These are phyloP conservation scores for Stylophora pistillata DNA, from an alignment of 64 coral and sea anemone species.

Conservation along the genomic window DNA sequence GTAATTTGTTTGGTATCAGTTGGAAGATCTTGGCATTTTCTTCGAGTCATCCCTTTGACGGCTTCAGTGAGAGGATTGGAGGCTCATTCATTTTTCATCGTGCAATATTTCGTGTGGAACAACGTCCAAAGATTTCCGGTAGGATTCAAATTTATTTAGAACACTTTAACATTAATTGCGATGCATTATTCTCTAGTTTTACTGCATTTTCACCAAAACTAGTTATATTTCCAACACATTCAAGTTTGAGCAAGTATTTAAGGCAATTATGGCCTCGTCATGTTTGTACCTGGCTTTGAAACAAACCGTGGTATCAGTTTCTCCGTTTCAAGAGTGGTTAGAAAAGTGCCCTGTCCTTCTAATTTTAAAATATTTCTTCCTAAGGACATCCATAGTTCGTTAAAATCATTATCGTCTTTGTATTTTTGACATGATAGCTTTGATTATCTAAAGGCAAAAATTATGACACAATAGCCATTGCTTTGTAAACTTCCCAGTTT, in stretches of 20 bases:
- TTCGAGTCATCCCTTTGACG: not conserved
- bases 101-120: not conserved
- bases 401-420: not conserved
- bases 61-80: not conserved
- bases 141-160: not conserved
- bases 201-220: not conserved
- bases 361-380: not conserved
- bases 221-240: not conserved
- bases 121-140: conserved; percentile 23
- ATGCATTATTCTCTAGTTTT: not conserved
- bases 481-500: too few species aligned
- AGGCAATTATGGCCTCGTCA: not conserved
- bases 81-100: conserved; percentile 4
- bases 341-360: not conserved
- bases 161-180: not conserved
- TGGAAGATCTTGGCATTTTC: not conserved
- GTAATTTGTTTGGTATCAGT: not conserved
- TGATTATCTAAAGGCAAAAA: not conserved
- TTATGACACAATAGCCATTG: not conserved
- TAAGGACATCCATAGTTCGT: not conserved
- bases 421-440: not conserved
- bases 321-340: not conserved
- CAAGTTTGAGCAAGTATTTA: not conserved
- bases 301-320: not conserved
- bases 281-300: not conserved